Percentiles rank a stretch among this genome's conserved stretches.
Evolutionary conservation across 2,113 vertebrate species (phyloP).

Genomic region (Procapra przewalskii): DNA sequence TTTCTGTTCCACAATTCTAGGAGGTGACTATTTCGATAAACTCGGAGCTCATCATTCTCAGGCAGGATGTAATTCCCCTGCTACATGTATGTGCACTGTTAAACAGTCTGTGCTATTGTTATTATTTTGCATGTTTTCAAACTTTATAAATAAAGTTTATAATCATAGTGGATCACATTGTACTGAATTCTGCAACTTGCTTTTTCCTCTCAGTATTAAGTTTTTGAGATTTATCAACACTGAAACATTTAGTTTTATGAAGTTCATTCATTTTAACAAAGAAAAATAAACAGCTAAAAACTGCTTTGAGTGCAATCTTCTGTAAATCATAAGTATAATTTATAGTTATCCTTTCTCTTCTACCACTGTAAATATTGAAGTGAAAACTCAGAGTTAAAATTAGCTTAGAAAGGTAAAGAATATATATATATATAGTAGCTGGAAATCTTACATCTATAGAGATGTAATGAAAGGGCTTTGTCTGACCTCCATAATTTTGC

Average conservation of each 20-base stretch:
- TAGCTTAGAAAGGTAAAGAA: background rate
- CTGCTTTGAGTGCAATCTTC: background rate
- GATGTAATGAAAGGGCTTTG: background rate
- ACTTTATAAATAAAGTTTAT: background rate
- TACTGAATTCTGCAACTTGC: background rate
- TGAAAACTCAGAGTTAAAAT: conserved; percentile 24
- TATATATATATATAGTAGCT: background rate
- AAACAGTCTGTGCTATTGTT: background rate
- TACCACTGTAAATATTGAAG: background rate
- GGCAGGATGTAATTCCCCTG: too few relatives aligned
- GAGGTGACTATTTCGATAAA: background rate
- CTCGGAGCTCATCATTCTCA: background rate
- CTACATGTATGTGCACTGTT: background rate
- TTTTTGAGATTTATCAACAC: background rate
- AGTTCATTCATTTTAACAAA: background rate
- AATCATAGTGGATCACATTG: background rate
- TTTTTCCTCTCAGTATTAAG: background rate
- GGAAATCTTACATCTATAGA: background rate
- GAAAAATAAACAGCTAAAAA: background rate
- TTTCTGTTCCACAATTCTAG: background rate
- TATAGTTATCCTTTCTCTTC: background rate
- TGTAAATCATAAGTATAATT: background rate
- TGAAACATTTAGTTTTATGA: background rate
- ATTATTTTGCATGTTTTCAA: background rate
- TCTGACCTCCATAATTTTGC: background rate